Evolutionary conservation across 2,888 invertebrate genomes (phyloP).

Genomic region (Cheilosia scutellata): DNA sequence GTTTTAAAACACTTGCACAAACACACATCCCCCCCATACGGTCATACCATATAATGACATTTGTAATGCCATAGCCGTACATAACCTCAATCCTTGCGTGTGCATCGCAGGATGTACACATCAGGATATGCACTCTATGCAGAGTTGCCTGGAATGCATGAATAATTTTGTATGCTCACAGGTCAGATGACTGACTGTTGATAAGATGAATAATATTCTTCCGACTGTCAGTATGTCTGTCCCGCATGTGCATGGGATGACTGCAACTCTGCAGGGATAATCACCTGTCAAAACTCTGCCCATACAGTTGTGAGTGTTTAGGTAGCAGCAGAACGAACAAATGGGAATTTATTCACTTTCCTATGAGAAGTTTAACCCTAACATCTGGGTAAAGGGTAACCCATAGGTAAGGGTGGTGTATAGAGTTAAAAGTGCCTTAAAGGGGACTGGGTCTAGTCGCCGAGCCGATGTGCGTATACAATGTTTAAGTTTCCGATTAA

Average conservation of each 20-base stretch:
- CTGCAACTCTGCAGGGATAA: constrained; percentile 10
- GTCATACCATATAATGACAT: constrained; percentile 25
- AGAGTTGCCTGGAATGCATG: constrained; percentile 66
- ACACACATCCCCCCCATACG: constrained; percentile 1
- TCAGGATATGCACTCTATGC: constrained; percentile 51
- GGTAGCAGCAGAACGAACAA: constrained; percentile 13
- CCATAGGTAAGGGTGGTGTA: not conserved
- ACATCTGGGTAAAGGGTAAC: not conserved
- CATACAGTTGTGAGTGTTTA: too few species aligned
- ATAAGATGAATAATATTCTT: constrained; percentile 61
- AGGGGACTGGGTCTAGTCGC: not conserved
- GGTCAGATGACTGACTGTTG: constrained; percentile 69
- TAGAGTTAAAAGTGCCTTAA: constrained; percentile 20
- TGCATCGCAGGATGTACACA: not conserved
- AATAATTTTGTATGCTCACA: constrained; percentile 63
- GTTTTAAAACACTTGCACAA: constrained; percentile 47
- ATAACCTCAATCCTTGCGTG: constrained; percentile 63
- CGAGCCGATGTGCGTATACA: not conserved
- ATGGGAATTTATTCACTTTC: constrained; percentile 54
- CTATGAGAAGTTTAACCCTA: not conserved
- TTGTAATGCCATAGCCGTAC: constrained; percentile 61
- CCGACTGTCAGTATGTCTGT: constrained; percentile 10
- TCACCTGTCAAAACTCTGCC: constrained; percentile 28
- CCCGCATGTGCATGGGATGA: not conserved
- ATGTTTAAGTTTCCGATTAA: constrained; percentile 62